Evolutionary conservation across 2,888 invertebrate genomes (phyloP).

Genomic region (Thera britannica): DNA sequence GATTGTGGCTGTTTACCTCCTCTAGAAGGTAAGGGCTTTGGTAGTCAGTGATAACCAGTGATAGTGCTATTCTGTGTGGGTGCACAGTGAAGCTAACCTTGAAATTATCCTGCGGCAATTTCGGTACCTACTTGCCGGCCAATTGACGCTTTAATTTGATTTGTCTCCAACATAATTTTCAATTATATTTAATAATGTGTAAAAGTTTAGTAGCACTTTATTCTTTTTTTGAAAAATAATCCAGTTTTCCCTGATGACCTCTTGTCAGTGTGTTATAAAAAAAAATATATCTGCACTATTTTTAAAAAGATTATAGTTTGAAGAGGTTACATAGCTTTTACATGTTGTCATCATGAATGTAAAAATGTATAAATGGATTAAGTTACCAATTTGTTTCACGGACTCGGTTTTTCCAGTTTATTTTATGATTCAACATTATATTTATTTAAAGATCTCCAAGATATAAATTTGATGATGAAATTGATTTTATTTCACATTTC

Average conservation of each 20-base stretch:
- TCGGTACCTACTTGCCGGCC: slow-evolving; percentile 50
- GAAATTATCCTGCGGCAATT: slow-evolving; percentile 49
- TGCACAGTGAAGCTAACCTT: slow-evolving; percentile 61
- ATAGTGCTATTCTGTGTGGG: slow-evolving; percentile 37
- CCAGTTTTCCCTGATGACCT: background rate
- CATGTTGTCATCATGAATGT: slow-evolving; percentile 9
- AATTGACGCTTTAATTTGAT: slow-evolving; percentile 38
- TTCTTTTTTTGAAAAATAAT: slow-evolving; percentile 1
- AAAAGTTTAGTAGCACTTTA: background rate
- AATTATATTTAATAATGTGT: slow-evolving; percentile 5
- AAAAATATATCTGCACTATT: slow-evolving; percentile 29
- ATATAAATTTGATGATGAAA: no score
- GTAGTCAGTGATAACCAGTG: slow-evolving; percentile 42
- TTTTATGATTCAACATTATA: no score
- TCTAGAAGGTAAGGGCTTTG: slow-evolving; percentile 71
- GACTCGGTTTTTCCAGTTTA: no score
- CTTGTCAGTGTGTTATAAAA: slow-evolving; percentile 47
- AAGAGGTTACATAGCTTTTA: slow-evolving; percentile 2
- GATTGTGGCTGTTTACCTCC: slow-evolving; percentile 71
- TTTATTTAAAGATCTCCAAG: background rate
- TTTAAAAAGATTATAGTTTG: background rate
- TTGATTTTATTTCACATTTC: no score
- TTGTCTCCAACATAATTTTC: slow-evolving; percentile 11
- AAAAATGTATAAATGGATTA: background rate
- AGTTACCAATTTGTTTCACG: background rate